Evolutionary conservation across 2,797 vertebrate genomes (phyloP).

Genomic region (Telmatherina bonti): DNA sequence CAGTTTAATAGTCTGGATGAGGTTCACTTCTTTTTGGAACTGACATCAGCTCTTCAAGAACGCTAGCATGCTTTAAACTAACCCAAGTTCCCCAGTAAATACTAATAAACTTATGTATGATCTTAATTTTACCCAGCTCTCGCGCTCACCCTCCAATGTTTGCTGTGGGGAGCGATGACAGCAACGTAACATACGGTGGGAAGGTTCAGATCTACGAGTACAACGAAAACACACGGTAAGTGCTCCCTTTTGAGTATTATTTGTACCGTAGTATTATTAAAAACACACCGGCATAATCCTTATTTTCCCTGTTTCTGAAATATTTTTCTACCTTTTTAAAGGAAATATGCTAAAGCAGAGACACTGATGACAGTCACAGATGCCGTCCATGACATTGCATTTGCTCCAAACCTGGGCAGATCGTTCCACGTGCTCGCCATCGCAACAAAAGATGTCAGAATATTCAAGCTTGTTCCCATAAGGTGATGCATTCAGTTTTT

Average conservation of each 20-base stretch:
- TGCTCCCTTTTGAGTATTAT: neutral
- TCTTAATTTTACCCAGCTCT: constrained; percentile 80
- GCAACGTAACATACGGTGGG: constrained; percentile 90
- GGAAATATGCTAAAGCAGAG: constrained; percentile 97
- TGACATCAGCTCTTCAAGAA: neutral
- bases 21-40: no score
- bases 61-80: neutral
- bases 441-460: constrained; percentile 96
- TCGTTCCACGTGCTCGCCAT: constrained; percentile 97
- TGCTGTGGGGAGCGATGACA: constrained; percentile 97
- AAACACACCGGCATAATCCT: neutral
- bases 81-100: neutral
- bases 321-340: constrained; percentile 54
- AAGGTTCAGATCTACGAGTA: constrained; percentile 99
- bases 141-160: constrained; percentile 96
- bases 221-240: constrained; percentile 95
- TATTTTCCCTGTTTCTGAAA: neutral
- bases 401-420: constrained; percentile 96
- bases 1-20: no score
- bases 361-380: constrained; percentile 95
- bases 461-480: constrained; percentile 96
- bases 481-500: constrained; percentile 78
- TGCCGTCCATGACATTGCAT: constrained; percentile 95
- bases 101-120: neutral
- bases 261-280: neutral